Evolutionary conservation across 1,140 invertebrate species (phyloP).

Genomic region (Phortica variegata): DNA sequence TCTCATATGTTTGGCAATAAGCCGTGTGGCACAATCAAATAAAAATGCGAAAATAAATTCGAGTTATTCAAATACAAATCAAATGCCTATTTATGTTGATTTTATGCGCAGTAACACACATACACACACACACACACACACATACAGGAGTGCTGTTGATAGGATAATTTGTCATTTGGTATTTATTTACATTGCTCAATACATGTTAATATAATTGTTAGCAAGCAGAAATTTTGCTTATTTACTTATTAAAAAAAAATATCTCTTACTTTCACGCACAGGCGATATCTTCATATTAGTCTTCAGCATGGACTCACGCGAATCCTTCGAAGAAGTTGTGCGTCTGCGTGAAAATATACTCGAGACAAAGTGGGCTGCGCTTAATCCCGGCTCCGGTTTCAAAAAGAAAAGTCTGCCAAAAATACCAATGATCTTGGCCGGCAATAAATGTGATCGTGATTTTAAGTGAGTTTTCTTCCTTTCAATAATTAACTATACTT

Average conservation of each 20-base stretch:
- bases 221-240: not conserved
- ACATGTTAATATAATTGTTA: too few species aligned
- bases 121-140: not conserved
- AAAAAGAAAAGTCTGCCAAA: slow-evolving; percentile 65
- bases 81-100: slow-evolving; percentile 1
- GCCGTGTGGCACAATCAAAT: too few species aligned
- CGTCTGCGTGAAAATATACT: slow-evolving; percentile 78
- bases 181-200: too few species aligned
- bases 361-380: slow-evolving; percentile 73
- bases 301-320: slow-evolving; percentile 81
- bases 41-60: slow-evolving; percentile 16
- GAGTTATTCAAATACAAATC: too few species aligned
- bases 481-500: not conserved
- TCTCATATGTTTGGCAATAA: too few species aligned
- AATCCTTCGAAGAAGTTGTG: slow-evolving; percentile 82
- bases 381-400: slow-evolving; percentile 61
- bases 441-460: slow-evolving; percentile 80
- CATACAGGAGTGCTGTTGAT: slow-evolving; percentile 26
- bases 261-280: too few species aligned
- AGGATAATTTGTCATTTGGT: slow-evolving; percentile 10
- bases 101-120: slow-evolving; percentile 6
- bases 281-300: slow-evolving; percentile 84
- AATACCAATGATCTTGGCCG: slow-evolving; percentile 79
- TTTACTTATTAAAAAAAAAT: too few species aligned
- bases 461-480: slow-evolving; percentile 62